These are phyloP conservation scores for Platycheirus rosarum DNA, from an alignment of 2,888 invertebrate genomes.

Conservation along the genomic window DNA sequence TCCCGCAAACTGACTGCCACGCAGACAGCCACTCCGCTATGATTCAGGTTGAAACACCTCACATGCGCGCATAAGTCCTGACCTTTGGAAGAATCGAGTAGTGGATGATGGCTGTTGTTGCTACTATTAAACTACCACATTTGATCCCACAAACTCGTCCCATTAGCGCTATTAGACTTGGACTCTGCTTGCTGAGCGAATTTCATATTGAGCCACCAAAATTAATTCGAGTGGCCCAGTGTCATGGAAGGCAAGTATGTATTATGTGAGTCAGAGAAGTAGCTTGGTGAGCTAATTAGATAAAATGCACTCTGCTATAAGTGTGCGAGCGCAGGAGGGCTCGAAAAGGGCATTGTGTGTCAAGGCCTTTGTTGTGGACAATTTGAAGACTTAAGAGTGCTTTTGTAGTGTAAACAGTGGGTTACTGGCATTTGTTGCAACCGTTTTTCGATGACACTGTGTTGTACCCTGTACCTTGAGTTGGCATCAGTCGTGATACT, in stretches of 20 bases:
- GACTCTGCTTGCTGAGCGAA: constrained; percentile 50
- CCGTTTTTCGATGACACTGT: background rate
- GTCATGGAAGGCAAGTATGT: constrained; percentile 12
- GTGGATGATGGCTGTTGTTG: constrained; percentile 64
- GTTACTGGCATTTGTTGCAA: constrained; percentile 50
- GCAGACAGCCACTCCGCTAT: constrained; percentile 17
- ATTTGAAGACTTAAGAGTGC: constrained; percentile 22
- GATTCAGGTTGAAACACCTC: constrained; percentile 58
- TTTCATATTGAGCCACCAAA: constrained; percentile 62
- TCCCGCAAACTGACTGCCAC: constrained; percentile 10
- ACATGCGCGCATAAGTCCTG: constrained; percentile 68
- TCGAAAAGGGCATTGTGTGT: constrained; percentile 61
- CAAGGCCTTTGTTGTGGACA: constrained; percentile 64
- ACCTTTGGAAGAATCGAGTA: constrained; percentile 64
- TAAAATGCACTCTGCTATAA: constrained; percentile 44
- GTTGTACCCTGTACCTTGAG: constrained; percentile 11
- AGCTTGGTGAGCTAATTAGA: constrained; percentile 62
- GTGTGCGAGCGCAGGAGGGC: constrained; percentile 6
- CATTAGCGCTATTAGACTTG: constrained; percentile 60
- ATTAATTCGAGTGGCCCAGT: constrained; percentile 34
- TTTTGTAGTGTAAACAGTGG: constrained; percentile 35
- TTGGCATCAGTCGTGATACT: constrained; percentile 36
- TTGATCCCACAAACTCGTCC: constrained; percentile 72
- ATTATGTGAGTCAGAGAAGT: constrained; percentile 44
- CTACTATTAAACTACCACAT: constrained; percentile 70